Conservation (phyloP, 1,140 invertebrate species). For the Drosophila navojoa region DNA sequence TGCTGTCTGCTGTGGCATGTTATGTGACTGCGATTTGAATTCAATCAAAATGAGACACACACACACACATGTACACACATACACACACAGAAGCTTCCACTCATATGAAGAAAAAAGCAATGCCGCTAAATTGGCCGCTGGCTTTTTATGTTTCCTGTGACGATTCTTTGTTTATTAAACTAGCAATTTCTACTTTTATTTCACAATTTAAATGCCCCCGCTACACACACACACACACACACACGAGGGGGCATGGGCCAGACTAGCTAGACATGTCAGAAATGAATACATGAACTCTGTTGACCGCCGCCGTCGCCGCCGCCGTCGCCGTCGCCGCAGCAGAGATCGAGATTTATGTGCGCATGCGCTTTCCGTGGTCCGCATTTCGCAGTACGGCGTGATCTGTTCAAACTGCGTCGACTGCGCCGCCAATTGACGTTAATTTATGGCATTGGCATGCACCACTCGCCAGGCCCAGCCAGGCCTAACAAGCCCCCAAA, state of each 20-base stretch:
- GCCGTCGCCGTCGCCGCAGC: neutral
- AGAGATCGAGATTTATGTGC: slow-evolving; percentile 76
- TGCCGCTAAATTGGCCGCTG: slow-evolving; percentile 75
- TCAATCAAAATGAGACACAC: slow-evolving; percentile 77
- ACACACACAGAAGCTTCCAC: slow-evolving; percentile 14
- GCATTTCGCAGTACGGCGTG: slow-evolving; percentile 20
- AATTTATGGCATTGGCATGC: slow-evolving; percentile 77
- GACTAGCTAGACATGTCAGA: slow-evolving; percentile 65
- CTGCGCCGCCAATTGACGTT: slow-evolving; percentile 73
- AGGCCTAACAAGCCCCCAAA: slow-evolving; percentile 58
- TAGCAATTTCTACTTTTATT: slow-evolving; percentile 80
- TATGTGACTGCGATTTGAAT: slow-evolving; percentile 78
- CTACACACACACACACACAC: slow-evolving; percentile 12
- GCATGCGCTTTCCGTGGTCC: slow-evolving; percentile 54
- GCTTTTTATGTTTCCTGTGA: slow-evolving; percentile 80
- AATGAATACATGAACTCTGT: slow-evolving; percentile 78
- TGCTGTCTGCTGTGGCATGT: slow-evolving; percentile 47
- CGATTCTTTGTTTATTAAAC: slow-evolving; percentile 58
- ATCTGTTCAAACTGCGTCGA: slow-evolving; percentile 38
- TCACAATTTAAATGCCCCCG: slow-evolving; percentile 71
- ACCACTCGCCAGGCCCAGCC: slow-evolving; percentile 45
- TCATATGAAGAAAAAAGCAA: slow-evolving; percentile 44
- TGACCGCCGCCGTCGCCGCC: slow-evolving; percentile 56
- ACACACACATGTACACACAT: neutral
- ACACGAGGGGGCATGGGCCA: slow-evolving; percentile 1